These are phyloP conservation scores for Peromyscus californicus DNA, from an alignment of 2,113 vertebrate genomes.

Conservation along the genomic window DNA sequence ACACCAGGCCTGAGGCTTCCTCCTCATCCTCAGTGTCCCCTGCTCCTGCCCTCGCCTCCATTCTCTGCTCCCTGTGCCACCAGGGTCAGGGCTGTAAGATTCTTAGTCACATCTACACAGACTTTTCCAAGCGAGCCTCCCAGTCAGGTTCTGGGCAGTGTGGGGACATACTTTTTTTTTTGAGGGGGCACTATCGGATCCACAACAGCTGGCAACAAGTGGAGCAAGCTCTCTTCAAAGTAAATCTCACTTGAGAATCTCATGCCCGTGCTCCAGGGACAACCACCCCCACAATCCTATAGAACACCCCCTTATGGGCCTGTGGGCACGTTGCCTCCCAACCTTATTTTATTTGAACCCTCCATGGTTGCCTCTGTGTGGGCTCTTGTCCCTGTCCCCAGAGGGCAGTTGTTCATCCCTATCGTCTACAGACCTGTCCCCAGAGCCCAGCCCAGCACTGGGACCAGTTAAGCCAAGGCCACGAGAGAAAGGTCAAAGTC, in stretches of 20 bases:
- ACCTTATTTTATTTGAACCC: background rate
- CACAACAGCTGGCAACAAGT: too few species aligned
- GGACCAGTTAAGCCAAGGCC: too few species aligned
- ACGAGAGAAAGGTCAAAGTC: background rate
- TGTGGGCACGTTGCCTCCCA: background rate
- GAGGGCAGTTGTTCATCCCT: fast-evolving
- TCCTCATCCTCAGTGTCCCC: background rate
- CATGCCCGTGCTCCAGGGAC: background rate
- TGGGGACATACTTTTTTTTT: background rate
- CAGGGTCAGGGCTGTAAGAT: background rate
- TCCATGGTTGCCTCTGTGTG: background rate
- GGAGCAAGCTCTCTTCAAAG: background rate
- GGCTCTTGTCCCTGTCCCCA: background rate
- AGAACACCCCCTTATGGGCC: fast-evolving
- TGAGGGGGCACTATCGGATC: background rate
- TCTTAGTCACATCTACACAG: background rate
- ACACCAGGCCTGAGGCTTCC: background rate
- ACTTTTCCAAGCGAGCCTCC: background rate
- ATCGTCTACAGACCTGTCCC: background rate
- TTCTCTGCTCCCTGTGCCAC: background rate
- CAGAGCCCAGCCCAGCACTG: fast-evolving
- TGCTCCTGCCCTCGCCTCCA: too few species aligned
- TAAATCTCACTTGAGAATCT: background rate
- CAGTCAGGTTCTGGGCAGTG: background rate
- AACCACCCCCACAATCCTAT: background rate